A percentile compares a stretch with the other conserved stretches of the same genome.
phyloP scores from a whole-genome alignment of 2,888 invertebrate genomes.

The Heliconius ethilla region DNA sequence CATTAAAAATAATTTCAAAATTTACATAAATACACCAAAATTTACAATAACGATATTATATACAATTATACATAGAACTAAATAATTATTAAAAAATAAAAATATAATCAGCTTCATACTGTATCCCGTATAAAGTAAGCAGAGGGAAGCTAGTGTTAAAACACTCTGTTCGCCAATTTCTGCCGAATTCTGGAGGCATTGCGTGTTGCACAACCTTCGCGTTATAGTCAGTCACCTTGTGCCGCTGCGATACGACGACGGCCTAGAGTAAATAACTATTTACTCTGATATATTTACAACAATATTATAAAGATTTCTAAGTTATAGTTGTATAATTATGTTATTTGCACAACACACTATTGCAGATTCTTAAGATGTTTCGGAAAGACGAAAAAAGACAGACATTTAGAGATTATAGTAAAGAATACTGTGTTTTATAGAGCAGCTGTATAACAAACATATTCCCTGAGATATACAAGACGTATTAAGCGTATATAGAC shows the following conservation, averaged over 20 bases:
- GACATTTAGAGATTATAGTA: neutral
- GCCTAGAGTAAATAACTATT: no score
- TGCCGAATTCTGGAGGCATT: no score
- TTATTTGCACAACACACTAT: neutral
- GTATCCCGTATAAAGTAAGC: no score
- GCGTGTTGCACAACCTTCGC: no score
- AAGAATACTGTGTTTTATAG: neutral
- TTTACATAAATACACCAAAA: slow-evolving; percentile 8
- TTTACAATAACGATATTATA: slow-evolving; percentile 12
- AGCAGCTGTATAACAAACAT: neutral
- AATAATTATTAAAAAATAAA: neutral
- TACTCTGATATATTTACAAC: no score
- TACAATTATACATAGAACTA: neutral
- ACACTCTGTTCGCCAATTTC: no score
- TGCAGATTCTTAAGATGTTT: neutral
- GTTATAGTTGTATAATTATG: no score
- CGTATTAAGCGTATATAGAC: neutral
- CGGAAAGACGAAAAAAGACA: neutral
- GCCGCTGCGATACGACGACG: no score
- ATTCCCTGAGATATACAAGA: neutral
- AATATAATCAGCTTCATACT: no score
- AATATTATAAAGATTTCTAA: no score
- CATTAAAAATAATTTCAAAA: slow-evolving; percentile 8
- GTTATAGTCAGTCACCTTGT: no score
- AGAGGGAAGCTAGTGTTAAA: no score